Evolutionary conservation across 92 coral and sea anemone species (phyloP).

Genomic region (Epizoanthus illoricatus): DNA sequence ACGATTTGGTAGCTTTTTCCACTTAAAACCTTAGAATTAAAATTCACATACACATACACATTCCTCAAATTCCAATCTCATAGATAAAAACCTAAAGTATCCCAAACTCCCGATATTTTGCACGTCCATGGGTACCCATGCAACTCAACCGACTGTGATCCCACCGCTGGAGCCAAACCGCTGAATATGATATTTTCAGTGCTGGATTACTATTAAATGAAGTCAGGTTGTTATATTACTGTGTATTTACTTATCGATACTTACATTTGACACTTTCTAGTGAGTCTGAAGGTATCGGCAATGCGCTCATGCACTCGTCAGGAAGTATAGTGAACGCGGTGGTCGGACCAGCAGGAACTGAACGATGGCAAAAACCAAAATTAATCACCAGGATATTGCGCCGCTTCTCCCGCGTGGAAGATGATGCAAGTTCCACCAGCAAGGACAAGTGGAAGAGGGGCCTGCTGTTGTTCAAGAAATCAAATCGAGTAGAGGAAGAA

Average conservation of each 20-base stretch:
- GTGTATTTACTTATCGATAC: too few relatives aligned
- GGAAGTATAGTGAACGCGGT: constrained; percentile 41
- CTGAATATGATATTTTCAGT: too few relatives aligned
- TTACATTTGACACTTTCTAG: background rate
- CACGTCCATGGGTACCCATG: too few relatives aligned
- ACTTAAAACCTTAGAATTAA: too few relatives aligned
- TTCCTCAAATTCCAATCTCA: too few relatives aligned
- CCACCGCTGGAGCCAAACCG: too few relatives aligned
- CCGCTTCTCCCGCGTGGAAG: constrained; percentile 5
- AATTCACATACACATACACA: too few relatives aligned
- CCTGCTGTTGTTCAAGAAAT: constrained; percentile 3
- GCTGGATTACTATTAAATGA: too few relatives aligned
- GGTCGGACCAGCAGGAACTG: constrained; percentile 45
- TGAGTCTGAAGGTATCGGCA: constrained; percentile 37
- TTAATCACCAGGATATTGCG: background rate
- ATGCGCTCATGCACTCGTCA: constrained; percentile 35
- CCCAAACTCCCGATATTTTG: too few relatives aligned
- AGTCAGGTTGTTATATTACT: too few relatives aligned
- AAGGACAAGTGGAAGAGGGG: constrained; percentile 15
- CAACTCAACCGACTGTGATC: too few relatives aligned
- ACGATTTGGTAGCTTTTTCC: background rate
- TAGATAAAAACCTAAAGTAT: too few relatives aligned
- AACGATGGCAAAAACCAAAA: constrained; percentile 15
- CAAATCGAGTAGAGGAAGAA: constrained; percentile 25
- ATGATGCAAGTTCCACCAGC: background rate